A percentile compares a stretch with the other conserved stretches of the same genome.
Conservation (phyloP, 2,888 invertebrate species). For the Heliconius sara region DNA sequence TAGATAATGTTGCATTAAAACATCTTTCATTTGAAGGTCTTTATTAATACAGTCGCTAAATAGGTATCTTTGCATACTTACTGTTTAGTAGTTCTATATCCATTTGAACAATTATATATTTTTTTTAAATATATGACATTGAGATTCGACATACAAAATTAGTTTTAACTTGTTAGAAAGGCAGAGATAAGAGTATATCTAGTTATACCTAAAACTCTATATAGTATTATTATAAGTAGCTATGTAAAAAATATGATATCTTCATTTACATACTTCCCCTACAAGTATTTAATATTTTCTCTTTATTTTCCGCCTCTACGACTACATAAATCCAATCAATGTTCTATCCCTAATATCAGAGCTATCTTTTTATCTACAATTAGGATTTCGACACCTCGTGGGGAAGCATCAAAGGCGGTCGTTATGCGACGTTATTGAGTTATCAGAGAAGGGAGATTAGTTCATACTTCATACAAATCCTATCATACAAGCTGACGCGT, state of each 20-base stretch:
- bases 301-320: constrained; percentile 33
- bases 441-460: constrained; percentile 82
- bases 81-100: no score
- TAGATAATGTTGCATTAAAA: no score
- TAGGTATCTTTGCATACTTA: no score
- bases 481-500: constrained; percentile 85
- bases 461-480: constrained; percentile 84
- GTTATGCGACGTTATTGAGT: constrained; percentile 83
- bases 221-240: no score
- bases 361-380: constrained; percentile 84
- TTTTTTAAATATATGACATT: no score
- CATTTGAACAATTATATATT: no score
- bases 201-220: no score
- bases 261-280: background rate
- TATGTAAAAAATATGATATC: background rate
- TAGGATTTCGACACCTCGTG: constrained; percentile 82
- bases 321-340: constrained; percentile 44
- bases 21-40: no score
- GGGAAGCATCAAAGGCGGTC: constrained; percentile 77
- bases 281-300: background rate
- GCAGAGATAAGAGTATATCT: no score
- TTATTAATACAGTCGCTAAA: no score
- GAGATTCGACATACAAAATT: no score
- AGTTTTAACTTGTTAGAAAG: background rate
- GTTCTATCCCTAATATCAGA: constrained; percentile 60